These are phyloP conservation scores for Drosophila triauraria DNA, from an alignment of 1,140 invertebrate species.

Conservation along the genomic window DNA sequence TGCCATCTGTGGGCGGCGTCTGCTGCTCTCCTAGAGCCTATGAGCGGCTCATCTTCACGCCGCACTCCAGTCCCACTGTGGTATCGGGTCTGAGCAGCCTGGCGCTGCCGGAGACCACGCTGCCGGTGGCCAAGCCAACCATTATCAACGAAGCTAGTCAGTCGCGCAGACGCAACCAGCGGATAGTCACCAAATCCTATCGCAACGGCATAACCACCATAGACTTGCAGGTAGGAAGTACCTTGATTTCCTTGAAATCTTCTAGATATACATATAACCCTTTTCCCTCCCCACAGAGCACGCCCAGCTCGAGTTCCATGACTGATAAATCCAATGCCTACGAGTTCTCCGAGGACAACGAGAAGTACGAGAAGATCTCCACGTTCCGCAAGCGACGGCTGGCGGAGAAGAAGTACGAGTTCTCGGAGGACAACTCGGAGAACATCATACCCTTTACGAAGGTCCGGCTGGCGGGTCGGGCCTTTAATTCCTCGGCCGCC, in stretches of 20 bases:
- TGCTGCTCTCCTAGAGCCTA: constrained; percentile 47
- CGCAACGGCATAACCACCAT: constrained; percentile 79
- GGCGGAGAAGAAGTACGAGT: constrained; percentile 96
- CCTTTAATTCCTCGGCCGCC: constrained; percentile 52
- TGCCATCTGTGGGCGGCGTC: constrained; percentile 2
- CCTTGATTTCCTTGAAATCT: background rate
- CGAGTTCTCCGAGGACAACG: constrained; percentile 93
- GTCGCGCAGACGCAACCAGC: constrained; percentile 67
- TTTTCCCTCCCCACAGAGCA: constrained; percentile 23
- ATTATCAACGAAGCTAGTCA: constrained; percentile 59
- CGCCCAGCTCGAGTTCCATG: constrained; percentile 57
- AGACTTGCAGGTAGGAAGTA: constrained; percentile 64
- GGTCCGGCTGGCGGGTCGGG: constrained; percentile 69
- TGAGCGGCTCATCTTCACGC: constrained; percentile 62
- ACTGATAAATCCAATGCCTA: constrained; percentile 88
- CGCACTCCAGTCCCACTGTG: constrained; percentile 43
- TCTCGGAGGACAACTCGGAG: constrained; percentile 93
- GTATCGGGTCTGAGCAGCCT: constrained; percentile 23
- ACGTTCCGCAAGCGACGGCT: constrained; percentile 92
- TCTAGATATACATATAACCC: background rate
- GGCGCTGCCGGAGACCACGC: constrained; percentile 53
- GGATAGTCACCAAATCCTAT: constrained; percentile 80
- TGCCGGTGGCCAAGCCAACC: constrained; percentile 44
- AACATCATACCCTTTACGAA: constrained; percentile 92
- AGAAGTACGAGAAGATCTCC: constrained; percentile 93